Evolutionary conservation across 2,888 invertebrate species (phyloP).

Genomic region (Drosophila affinis): DNA sequence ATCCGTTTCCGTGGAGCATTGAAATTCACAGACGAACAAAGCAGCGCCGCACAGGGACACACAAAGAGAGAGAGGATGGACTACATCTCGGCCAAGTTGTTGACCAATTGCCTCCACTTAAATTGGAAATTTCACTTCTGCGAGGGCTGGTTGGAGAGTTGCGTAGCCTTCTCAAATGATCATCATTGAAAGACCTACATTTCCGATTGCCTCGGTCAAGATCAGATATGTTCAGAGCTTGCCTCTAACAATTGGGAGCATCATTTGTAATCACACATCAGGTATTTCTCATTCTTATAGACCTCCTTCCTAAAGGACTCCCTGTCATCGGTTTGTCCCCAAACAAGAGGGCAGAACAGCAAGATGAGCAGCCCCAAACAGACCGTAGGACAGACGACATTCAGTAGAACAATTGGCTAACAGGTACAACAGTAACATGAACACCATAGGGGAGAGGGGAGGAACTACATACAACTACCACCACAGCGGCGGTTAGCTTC

Average conservation of each 20-base stretch:
- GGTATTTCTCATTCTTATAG: background rate
- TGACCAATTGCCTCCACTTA: constrained; percentile 59
- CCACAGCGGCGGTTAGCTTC: constrained; percentile 63
- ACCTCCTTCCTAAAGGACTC: background rate
- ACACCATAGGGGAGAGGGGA: constrained; percentile 4
- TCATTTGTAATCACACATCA: background rate
- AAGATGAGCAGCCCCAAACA: background rate
- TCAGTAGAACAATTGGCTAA: constrained; percentile 45
- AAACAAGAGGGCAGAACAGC: constrained; percentile 44
- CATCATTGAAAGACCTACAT: background rate
- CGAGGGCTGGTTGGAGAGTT: constrained; percentile 18
- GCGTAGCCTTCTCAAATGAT: background rate
- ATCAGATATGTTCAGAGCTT: background rate
- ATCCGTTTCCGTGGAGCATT: constrained; percentile 66
- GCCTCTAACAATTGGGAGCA: background rate
- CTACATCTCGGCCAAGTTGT: constrained; percentile 39
- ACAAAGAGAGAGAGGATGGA: constrained; percentile 9
- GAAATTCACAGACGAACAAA: constrained; percentile 44
- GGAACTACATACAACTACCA: constrained; percentile 21
- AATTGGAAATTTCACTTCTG: constrained; percentile 42
- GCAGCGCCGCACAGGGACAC: constrained; percentile 13
- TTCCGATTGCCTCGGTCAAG: background rate
- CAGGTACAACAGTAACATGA: constrained; percentile 20
- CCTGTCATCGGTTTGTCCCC: constrained; percentile 22
- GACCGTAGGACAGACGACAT: constrained; percentile 2